These are phyloP conservation scores for Apocrypta bakeri DNA, from an alignment of 1,140 invertebrate species.

Conservation along the genomic window DNA sequence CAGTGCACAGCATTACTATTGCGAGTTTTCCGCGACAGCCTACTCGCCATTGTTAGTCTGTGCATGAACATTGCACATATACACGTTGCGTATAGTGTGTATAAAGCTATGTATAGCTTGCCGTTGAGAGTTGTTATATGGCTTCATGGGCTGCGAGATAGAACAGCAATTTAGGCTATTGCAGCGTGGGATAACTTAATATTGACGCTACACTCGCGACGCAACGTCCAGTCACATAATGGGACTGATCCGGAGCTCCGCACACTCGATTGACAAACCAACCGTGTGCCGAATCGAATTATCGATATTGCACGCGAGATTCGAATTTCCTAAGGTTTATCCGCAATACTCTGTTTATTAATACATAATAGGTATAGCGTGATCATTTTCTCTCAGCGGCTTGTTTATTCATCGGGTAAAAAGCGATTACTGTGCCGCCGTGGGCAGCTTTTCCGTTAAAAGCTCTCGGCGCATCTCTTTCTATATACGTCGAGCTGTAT, in stretches of 20 bases:
- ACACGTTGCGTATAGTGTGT: neutral
- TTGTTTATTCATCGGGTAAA: neutral
- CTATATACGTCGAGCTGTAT: neutral
- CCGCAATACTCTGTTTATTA: no score
- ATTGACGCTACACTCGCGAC: slow-evolving; percentile 60
- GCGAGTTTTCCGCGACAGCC: neutral
- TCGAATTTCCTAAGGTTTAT: neutral
- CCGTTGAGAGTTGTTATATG: neutral
- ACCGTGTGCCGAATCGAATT: slow-evolving; percentile 58
- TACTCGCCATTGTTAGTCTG: neutral
- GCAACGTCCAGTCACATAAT: slow-evolving; percentile 59
- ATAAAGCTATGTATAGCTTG: neutral
- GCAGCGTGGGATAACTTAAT: slow-evolving; percentile 61
- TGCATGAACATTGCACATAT: neutral
- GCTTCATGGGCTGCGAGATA: neutral
- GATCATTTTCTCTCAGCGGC: no score
- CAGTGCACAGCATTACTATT: no score
- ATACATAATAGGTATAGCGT: no score
- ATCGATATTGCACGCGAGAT: slow-evolving; percentile 57
- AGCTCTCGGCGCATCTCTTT: neutral
- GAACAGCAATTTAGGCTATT: slow-evolving; percentile 8
- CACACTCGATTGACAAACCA: slow-evolving; percentile 59
- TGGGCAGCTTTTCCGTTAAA: neutral
- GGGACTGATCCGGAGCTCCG: slow-evolving; percentile 55
- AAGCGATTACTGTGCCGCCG: neutral